Evolutionary conservation across 2,797 vertebrate genomes (phyloP).

Genomic region (Anolis apletophallus): DNA sequence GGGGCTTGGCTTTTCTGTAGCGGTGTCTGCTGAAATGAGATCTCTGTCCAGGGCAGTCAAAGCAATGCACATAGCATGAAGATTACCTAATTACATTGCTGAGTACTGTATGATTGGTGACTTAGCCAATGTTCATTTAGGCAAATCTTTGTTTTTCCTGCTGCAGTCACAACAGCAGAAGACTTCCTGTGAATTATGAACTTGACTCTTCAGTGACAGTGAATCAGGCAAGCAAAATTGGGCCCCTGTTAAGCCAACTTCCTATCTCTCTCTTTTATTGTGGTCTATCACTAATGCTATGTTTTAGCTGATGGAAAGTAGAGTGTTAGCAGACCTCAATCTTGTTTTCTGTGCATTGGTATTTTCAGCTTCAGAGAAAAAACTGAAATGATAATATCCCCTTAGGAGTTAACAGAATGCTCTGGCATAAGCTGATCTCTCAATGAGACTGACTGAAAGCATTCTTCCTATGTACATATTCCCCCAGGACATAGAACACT

Average conservation of each 20-base stretch:
- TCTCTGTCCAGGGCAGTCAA: constrained; percentile 52
- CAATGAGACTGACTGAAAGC: not conserved
- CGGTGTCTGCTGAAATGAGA: constrained; percentile 67
- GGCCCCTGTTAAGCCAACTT: not conserved
- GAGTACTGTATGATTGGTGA: constrained; percentile 57
- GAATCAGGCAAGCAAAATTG: constrained; percentile 19
- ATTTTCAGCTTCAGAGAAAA: not conserved
- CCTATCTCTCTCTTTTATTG: constrained; percentile 13
- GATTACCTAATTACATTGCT: constrained; percentile 70
- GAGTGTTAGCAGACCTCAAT: not conserved
- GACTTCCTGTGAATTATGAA: constrained; percentile 63
- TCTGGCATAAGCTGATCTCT: not conserved
- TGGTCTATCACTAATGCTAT: not conserved
- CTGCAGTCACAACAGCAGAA: constrained; percentile 64
- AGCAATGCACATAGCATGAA: constrained; percentile 36
- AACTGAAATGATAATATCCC: not conserved
- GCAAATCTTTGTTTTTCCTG: constrained; percentile 71
- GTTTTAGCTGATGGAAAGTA: not conserved
- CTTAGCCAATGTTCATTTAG: constrained; percentile 69
- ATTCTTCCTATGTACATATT: too few relatives aligned
- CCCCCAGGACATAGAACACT: too few relatives aligned
- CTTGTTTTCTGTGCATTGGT: not conserved
- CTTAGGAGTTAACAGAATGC: not conserved
- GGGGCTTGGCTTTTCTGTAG: constrained; percentile 60
- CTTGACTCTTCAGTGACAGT: constrained; percentile 29